Base-by-base conservation (phyloP, 2,797 vertebrate species). In the Tympanoctomys barrerae region DNA sequence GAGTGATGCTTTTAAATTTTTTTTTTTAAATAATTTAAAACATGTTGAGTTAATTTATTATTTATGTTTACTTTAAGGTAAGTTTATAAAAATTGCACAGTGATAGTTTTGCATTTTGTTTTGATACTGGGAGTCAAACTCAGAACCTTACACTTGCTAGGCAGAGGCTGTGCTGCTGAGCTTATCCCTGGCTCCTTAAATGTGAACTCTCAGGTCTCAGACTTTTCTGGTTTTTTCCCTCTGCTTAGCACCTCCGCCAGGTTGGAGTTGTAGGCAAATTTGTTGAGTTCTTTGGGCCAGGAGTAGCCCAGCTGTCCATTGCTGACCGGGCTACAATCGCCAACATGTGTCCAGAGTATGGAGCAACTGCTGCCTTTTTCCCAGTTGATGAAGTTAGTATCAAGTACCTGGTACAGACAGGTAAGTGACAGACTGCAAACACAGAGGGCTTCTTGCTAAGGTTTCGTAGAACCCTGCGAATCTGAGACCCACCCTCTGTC, bases 291-390 rank as follows among this genome's bases (percentile, higher is more conserved):
- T 99, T 99, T 8, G 99, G 99, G 39, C 99, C 99, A 0, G 99
- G 99, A 21, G 99, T 99, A n/a, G 98, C 99, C 91, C 99, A 99
- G 90, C 97, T 99, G 80, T 99, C 99, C 39, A 99, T 99, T 62
- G 99, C 99, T 42, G 99, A 99, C 98, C 98, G 99, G 96, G 99
- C 99, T 96, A 99, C 99, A 26, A 99, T 99, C 92, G 99, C 99
- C 95, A 99, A 99, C 98, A 99, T 99, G 99, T 99, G 99, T 96
- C 99, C 99, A 0, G 99, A 99, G 95, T 99, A 99, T 0, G 99
- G 99, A 46, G 99, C 99, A 59, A 99, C 99, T 0, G 99, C 99
- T 1, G 99, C 99, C 2, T 99, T 99, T 97, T 99, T 99, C 97
- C 99, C 99, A 0, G 99, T 99, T 71, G 99, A 99, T 95, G 93